A percentile compares a stretch with the other conserved stretches of the same genome.
Evolutionary conservation across 92 coral and sea anemone species (phyloP).

Genomic region (Palythoa grandis): DNA sequence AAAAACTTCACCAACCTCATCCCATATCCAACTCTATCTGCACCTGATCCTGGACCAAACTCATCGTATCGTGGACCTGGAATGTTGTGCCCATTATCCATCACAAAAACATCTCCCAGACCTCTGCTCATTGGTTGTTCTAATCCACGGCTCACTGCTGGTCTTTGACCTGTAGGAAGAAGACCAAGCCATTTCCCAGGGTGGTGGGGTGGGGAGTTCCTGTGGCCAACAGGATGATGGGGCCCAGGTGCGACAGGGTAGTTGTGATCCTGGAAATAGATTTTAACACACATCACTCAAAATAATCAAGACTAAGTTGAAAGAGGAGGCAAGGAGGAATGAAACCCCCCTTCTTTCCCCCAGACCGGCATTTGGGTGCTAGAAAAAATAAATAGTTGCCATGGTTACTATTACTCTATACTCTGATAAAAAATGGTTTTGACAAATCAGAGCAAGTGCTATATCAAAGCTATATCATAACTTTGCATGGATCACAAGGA

Average conservation of each 20-base stretch:
- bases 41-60: slow-evolving; percentile 61
- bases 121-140: slow-evolving; percentile 74
- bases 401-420: no score
- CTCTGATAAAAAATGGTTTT: no score
- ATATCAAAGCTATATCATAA: no score
- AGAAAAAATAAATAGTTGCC: no score
- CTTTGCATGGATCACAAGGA: no score
- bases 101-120: slow-evolving; percentile 85
- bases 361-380: no score
- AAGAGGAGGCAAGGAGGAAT: background rate
- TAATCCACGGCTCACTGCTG: slow-evolving; percentile 44
- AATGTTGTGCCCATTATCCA: slow-evolving; percentile 69
- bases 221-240: slow-evolving; percentile 53
- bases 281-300: background rate
- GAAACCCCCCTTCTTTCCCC: no score
- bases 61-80: slow-evolving; percentile 74
- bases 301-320: background rate
- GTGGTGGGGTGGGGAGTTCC: slow-evolving; percentile 80
- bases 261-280: slow-evolving; percentile 50
- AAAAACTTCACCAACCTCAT: slow-evolving; percentile 53
- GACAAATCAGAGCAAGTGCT: no score
- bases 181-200: slow-evolving; percentile 69
- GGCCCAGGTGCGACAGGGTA: slow-evolving; percentile 50
- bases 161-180: slow-evolving; percentile 50
- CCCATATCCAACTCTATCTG: slow-evolving; percentile 66